Base-by-base conservation (phyloP, 2,113 vertebrate genomes). In the Hirundichthys speculiger region DNA sequence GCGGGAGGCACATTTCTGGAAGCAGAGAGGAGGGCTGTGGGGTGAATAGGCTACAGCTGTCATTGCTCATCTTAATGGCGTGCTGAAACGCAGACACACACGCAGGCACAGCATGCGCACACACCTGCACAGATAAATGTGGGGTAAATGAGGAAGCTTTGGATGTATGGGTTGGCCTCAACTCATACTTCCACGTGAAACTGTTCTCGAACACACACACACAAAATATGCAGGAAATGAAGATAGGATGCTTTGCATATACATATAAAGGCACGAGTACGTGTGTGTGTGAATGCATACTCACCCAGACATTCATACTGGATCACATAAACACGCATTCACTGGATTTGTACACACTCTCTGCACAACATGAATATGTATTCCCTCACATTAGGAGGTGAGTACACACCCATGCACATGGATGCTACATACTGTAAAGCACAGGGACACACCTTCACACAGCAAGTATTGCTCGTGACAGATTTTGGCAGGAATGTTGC, bases 11-110 rank as follows among this genome's bases (percentile, higher is more conserved):
- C 75, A 50, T 86, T 83, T 80, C 82, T 65, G 69, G 75, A 86
- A 77, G 79, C 71, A 74, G 79, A 80, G 71, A 77, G 78, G 81
- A 84, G 75, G 73, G 80, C 68, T 77, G 65, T 60, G 75, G 81
- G 82, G 82, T 84, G 84, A 85, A 84, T 83, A 80, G 80, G 85
- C 87, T 90, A 85, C 90, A 92, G 90, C 92, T 93, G 92, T 77
- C 89, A 86, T 80, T 82, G 84, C 79, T 91, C 88, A 88, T 90
- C 86, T 86, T 72, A 80, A 80, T 80, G 83, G 81, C 64, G 69
- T 49, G 55, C 77, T 75, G 59, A 60, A 73, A 59, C 69, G 74
- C 61, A 63, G 61, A 27, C 61, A 72, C 70, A 64, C 62, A 79
- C n/a, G n/a, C 58, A 49, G 20, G 2, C 2, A 15, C 48, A 73